These are phyloP conservation scores for Eleutherodactylus coqui DNA, from an alignment of 2,797 vertebrate species.

Conservation along the genomic window DNA sequence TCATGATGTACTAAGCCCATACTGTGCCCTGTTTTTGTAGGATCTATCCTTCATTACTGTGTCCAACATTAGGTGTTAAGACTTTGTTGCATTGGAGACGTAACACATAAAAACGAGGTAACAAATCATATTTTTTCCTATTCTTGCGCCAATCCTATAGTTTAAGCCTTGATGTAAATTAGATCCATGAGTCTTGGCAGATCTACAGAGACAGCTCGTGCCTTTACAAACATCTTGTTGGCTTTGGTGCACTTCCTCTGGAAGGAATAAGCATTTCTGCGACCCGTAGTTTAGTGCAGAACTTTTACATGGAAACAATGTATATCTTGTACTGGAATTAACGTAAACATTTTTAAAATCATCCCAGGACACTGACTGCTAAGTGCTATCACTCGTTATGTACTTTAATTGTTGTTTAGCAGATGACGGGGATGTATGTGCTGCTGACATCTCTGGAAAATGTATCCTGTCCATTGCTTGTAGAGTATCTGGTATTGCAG, in stretches of 20 bases:
- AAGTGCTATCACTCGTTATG: neutral
- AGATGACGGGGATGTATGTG: neutral
- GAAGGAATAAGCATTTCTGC: slow-evolving; percentile 29
- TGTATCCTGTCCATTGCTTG: neutral
- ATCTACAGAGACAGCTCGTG: slow-evolving; percentile 31
- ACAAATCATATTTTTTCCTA: slow-evolving; percentile 33
- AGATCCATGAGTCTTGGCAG: slow-evolving; percentile 52
- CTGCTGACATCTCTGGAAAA: neutral
- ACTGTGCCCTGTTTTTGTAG: slow-evolving; percentile 4
- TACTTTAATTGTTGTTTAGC: neutral
- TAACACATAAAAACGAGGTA: slow-evolving; percentile 12
- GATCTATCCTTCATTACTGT: slow-evolving; percentile 16
- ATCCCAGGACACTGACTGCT: slow-evolving; percentile 29
- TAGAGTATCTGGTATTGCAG: neutral
- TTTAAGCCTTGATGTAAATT: slow-evolving; percentile 45
- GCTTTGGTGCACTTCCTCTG: slow-evolving; percentile 30
- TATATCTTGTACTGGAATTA: slow-evolving; percentile 19
- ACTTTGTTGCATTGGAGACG: neutral
- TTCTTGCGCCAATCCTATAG: slow-evolving; percentile 34
- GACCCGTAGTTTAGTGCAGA: slow-evolving; percentile 16
- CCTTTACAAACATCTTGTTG: slow-evolving; percentile 33
- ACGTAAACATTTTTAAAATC: slow-evolving; percentile 19
- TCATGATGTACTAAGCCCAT: neutral
- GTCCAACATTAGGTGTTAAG: slow-evolving; percentile 48
- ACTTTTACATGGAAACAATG: slow-evolving; percentile 21